A percentile compares a stretch with the other conserved stretches of the same genome.
Evolutionary conservation across 2,797 vertebrate genomes (phyloP).

Genomic region (Margarornis squamiger): DNA sequence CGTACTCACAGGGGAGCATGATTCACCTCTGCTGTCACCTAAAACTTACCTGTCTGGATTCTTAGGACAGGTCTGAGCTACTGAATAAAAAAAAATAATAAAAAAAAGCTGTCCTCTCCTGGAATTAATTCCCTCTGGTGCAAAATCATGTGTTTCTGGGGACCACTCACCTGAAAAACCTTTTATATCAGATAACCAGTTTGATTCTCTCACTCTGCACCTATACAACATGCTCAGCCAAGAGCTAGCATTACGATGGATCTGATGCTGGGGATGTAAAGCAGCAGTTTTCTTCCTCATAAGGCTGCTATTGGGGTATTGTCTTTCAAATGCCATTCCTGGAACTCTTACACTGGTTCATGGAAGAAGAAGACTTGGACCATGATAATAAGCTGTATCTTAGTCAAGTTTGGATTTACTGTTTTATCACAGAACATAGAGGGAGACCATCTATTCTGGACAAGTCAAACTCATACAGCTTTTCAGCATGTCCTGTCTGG

Average conservation of each 20-base stretch:
- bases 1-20: rapidly evolving
- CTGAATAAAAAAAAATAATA: background rate
- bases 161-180: background rate
- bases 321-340: background rate
- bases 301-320: background rate
- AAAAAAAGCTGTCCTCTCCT: background rate
- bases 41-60: background rate
- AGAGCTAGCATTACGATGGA: background rate
- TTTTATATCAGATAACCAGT: background rate
- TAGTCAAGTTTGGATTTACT: background rate
- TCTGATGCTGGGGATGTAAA: background rate
- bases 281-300: background rate
- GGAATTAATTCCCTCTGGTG: background rate
- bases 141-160: background rate
- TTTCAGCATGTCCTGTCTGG: background rate
- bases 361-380: background rate
- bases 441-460: background rate
- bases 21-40: background rate
- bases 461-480: background rate
- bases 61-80: background rate
- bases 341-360: background rate
- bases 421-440: background rate
- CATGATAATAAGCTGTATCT: background rate
- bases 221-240: background rate
- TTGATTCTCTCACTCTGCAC: background rate